phyloP scores from a whole-genome alignment of 1,140 invertebrate species.

The Lepidurus packardi region DNA sequence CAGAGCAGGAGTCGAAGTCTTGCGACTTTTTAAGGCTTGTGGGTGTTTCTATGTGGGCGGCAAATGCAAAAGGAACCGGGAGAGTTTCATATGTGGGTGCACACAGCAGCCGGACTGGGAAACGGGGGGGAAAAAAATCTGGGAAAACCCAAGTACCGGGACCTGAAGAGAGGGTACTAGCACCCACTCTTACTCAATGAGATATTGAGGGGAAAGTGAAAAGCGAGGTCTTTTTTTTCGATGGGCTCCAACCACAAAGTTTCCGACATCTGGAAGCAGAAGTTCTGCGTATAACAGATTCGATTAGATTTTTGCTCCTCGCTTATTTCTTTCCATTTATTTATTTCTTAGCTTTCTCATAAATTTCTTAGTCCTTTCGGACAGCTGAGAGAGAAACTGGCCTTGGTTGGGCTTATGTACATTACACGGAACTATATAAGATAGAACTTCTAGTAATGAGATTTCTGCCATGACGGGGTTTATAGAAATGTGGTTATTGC shows the following conservation, averaged over 20 bases:
- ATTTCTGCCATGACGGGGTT: too few relatives aligned
- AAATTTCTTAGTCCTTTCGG: too few relatives aligned
- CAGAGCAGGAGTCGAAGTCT: slow-evolving; percentile 20
- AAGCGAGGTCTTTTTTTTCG: background rate
- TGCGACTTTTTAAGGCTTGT: slow-evolving; percentile 9
- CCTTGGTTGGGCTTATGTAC: too few relatives aligned
- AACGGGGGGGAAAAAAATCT: background rate
- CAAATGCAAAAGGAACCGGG: background rate
- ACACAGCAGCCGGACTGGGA: slow-evolving; percentile 12
- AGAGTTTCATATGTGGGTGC: slow-evolving; percentile 12
- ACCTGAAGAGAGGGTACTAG: background rate
- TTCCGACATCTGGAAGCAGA: background rate
- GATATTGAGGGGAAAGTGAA: background rate
- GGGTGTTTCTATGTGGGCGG: background rate
- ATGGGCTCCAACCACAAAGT: background rate
- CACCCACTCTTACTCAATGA: slow-evolving; percentile 4
- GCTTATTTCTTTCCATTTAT: background rate
- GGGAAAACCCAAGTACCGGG: background rate
- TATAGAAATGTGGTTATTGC: too few relatives aligned
- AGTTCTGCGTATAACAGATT: background rate
- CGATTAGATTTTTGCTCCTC: background rate
- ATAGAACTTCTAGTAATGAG: too few relatives aligned
- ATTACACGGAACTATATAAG: too few relatives aligned
- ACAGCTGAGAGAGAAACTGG: too few relatives aligned
- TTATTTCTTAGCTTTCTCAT: background rate